Evolutionary conservation across 2,113 vertebrate genomes (phyloP), one percentile per base, ranked within the genome.

Genomic region (Aspiorhynchus laticeps): DNA sequence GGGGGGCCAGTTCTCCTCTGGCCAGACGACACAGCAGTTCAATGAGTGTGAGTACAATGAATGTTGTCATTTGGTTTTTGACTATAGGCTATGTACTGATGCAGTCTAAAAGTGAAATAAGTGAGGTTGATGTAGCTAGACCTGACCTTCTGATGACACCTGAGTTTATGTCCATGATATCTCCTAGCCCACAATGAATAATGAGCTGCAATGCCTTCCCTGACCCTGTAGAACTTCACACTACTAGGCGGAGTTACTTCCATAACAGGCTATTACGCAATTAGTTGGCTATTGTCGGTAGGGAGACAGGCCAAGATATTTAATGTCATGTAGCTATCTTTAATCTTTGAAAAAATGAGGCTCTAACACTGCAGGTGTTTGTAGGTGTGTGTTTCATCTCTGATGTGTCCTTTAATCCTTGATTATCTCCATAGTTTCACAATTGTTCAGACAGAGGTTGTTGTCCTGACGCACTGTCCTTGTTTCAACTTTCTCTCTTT

Each of bases 191-290:
- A 67, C 63, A 67, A 7, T 7, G 26, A 31, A 67, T 63, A 31
- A 15, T 7, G 26, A 10, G 4, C 26, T n/a, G n/a, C 59, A 28
- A 17, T 36, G 65, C 69, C 17, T 71, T 21, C 4, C 69, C 9
- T 73, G 8, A 73, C 33, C 33, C 21, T 75, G 24, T 43, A 43
- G 11, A 2, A n/a, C 21, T n/a, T n/a, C 24, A 74, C 0, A 2
- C 10, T 43, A 7, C 69, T 24, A 71, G 3, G 17, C 1, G 9
- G 19, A 41, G 36, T 24, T 73, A 75, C 73, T 75, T 41, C 12
- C 41, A 76, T 46, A 73, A 73, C 36, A 73, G 73, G 38, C 24
- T 75, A 76, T 76, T 76, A 76, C 46, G n/a, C 73, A 76, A 76
- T 76, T 26, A 76, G 12, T 26, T 76, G 41, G 3, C 41, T 28